Percentiles rank a stretch among this genome's conserved stretches.
phyloP scores from a whole-genome alignment of 2,888 invertebrate genomes.

The Dexiosoma caninum region DNA sequence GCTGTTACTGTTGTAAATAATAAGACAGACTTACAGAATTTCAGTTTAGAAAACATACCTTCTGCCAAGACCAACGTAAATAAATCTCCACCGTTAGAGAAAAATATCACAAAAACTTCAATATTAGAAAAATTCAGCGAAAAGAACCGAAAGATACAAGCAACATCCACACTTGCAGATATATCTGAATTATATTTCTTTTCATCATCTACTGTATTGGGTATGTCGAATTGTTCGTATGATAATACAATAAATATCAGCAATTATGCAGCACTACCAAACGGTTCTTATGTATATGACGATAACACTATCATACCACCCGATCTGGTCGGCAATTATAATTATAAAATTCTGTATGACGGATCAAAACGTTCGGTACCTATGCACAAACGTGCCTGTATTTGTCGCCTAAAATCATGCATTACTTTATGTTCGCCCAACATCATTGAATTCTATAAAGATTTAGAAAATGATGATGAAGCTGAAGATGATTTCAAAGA shows the following conservation, averaged over 20 bases:
- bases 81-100: too few relatives aligned
- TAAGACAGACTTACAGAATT: too few relatives aligned
- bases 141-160: too few relatives aligned
- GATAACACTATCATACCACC: conserved; percentile 25
- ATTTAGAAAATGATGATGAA: not conserved
- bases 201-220: too few relatives aligned
- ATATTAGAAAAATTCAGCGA: too few relatives aligned
- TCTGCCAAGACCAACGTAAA: too few relatives aligned
- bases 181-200: too few relatives aligned
- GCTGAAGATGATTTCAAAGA: conserved; percentile 11
- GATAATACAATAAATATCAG: conserved; percentile 16
- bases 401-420: conserved; percentile 38
- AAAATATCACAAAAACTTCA: too few relatives aligned
- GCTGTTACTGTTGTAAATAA: too few relatives aligned
- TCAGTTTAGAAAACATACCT: too few relatives aligned
- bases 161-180: too few relatives aligned
- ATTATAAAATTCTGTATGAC: conserved; percentile 7
- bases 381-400: conserved; percentile 42
- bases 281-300: conserved; percentile 44
- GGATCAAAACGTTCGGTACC: not conserved
- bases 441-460: conserved; percentile 11
- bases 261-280: not conserved
- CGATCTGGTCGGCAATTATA: not conserved
- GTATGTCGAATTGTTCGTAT: conserved; percentile 29
- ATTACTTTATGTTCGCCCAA: conserved; percentile 29